Conservation (phyloP, 2,888 invertebrate species). For the Meiosimyza platycephala region DNA sequence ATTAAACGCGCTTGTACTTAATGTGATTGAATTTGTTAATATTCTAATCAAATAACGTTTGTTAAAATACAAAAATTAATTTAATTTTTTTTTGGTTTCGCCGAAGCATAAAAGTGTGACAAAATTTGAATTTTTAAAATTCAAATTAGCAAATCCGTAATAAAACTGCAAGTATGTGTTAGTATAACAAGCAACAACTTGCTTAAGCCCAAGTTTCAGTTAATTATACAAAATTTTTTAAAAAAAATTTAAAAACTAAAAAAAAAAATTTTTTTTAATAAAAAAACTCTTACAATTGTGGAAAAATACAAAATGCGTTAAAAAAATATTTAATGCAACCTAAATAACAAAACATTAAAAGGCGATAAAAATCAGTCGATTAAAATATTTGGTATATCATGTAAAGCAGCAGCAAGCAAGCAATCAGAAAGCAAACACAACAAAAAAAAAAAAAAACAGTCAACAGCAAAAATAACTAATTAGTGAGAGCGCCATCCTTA, state of each 20-base stretch:
- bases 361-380: background rate
- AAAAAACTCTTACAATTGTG: slow-evolving; percentile 1
- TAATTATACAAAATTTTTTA: too few species aligned
- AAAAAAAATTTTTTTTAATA: background rate
- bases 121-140: slow-evolving; percentile 9
- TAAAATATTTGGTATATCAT: background rate
- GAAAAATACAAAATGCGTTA: background rate
- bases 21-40: background rate
- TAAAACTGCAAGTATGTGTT: too few species aligned
- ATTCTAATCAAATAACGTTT: background rate
- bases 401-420: background rate
- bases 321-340: slow-evolving; percentile 14
- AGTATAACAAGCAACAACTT: too few species aligned
- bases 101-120: background rate
- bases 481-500: too few species aligned
- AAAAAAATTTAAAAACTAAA: too few species aligned
- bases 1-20: background rate
- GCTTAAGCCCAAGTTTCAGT: too few species aligned
- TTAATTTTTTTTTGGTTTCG: background rate
- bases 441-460: too few species aligned
- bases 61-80: background rate
- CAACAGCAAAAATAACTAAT: too few species aligned
- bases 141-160: background rate
- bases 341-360: slow-evolving; percentile 4
- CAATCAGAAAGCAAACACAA: background rate